Percentiles rank a stretch among this genome's conserved stretches.
Conservation (phyloP, 2,888 invertebrate species). For the Lasioglossum zephyrum region DNA sequence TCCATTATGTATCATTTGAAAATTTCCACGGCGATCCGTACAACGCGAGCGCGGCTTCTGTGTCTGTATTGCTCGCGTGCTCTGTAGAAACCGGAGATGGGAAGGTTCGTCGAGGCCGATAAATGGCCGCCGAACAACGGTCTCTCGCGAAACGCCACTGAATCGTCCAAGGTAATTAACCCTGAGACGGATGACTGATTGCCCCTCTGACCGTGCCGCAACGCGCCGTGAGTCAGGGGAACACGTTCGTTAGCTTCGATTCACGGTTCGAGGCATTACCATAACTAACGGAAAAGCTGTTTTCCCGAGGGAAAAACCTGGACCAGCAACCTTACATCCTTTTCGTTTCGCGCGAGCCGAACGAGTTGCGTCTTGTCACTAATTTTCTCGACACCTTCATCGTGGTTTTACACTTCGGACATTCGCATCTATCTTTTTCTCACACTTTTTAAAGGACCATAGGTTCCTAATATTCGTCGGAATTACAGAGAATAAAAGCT, state of each 20-base stretch:
- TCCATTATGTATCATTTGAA: constrained; percentile 52
- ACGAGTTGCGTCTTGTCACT: neutral
- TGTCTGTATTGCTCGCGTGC: neutral
- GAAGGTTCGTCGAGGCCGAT: constrained; percentile 38
- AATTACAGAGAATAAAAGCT: no score
- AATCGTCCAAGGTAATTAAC: constrained; percentile 32
- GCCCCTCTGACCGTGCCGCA: neutral
- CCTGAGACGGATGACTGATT: constrained; percentile 32
- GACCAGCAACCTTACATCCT: neutral
- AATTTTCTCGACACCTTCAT: neutral
- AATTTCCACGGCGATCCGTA: constrained; percentile 48
- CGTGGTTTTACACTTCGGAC: neutral
- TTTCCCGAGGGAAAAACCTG: neutral
- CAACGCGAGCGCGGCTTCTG: neutral
- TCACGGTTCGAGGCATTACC: constrained; percentile 5
- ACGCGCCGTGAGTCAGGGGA: neutral
- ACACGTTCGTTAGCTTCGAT: constrained; percentile 10
- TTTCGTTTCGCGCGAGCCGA: neutral
- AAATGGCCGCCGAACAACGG: constrained; percentile 15
- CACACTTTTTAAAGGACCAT: neutral
- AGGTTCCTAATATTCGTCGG: no score
- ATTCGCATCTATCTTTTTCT: neutral
- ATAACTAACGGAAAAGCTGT: constrained; percentile 1
- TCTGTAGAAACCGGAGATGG: constrained; percentile 2
- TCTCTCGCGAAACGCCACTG: neutral